Evolutionary conservation across 2,797 vertebrate species (phyloP), one percentile per base, ranked within the genome.

Genomic region (Molothrus aeneus): DNA sequence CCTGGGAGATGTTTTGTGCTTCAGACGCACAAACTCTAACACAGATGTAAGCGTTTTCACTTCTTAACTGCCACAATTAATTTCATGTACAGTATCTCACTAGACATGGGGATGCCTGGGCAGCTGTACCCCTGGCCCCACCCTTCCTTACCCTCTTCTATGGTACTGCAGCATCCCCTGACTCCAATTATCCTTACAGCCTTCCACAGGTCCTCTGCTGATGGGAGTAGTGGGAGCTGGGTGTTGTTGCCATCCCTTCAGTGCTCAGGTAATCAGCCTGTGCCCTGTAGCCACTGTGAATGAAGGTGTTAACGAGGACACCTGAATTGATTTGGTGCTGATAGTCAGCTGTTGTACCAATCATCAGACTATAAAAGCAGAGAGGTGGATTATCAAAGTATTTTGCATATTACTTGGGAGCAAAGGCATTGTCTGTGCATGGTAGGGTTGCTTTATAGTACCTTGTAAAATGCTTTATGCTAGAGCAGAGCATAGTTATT

Each of bases 361-460:
- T 65, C 82, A 73, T 77, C 57, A 56, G 75, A 10, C 45, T 68
- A 20, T 85, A 60, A 91, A 78, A 82, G 11, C 56, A 42, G n/a
- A 48, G 29, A 85, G 53, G 36, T 40, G 38, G 11, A 1, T 69
- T 71, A 80, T 7, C 18, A 24, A 15, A 50, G n/a, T 21, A 10
- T 72, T 80, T 86, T 90, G 43, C 11, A 43, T 61, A 7, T 63
- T 47, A 13, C 17, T 48, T 0, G 5, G 64, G 56, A 84, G 32
- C 0, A 43, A 47, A 36, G 31, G 31, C 0, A 3, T 43, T 79
- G 48, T 38, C 11, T 88, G 13, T 56, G 26, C 1, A 2, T 38
- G 28, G 66, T 56, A 57, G 26, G 19, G 10, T 38, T 84, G 61
- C 29, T 90, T 95, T 95, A 80, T 43, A 19, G 25, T 68, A 19